These are phyloP conservation scores for Drosophila anomelani DNA, from an alignment of 2,888 invertebrate genomes.

Conservation along the genomic window DNA sequence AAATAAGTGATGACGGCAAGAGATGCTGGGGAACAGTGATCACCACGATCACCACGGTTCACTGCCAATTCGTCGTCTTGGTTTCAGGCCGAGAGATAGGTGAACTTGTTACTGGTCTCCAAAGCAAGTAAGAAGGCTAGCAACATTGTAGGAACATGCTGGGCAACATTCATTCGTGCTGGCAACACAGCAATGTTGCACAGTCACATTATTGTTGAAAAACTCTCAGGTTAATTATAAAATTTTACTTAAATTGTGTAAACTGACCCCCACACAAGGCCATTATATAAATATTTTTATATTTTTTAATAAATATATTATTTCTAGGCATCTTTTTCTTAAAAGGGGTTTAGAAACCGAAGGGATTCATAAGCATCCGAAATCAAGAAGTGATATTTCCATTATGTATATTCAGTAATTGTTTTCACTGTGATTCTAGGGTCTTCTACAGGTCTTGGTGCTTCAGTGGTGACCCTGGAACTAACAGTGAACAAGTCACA, in stretches of 20 bases:
- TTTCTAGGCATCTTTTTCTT: too few species aligned
- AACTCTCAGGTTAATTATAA: not conserved
- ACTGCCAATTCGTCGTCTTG: not conserved
- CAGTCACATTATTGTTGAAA: not conserved
- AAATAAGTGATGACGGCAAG: not conserved
- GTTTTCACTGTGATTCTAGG: too few species aligned
- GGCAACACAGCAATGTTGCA: not conserved
- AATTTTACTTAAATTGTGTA: too few species aligned
- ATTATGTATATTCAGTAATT: too few species aligned
- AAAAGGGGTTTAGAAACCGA: too few species aligned
- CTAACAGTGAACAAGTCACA: not conserved
- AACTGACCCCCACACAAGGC: too few species aligned
- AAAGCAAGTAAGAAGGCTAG: not conserved
- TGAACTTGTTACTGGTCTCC: not conserved
- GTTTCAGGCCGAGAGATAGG: not conserved
- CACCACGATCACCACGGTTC: not conserved
- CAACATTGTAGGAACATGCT: not conserved
- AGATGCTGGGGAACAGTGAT: slow-evolving; percentile 1
- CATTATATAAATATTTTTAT: too few species aligned
- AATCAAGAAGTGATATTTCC: too few species aligned
- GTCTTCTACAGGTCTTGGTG: too few species aligned
- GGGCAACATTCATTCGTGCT: not conserved
- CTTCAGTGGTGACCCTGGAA: not conserved
- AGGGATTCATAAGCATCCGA: too few species aligned
- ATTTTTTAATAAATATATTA: too few species aligned